Evolutionary conservation across 2,888 invertebrate species (phyloP).

Genomic region (Nephrotoma appendiculata): DNA sequence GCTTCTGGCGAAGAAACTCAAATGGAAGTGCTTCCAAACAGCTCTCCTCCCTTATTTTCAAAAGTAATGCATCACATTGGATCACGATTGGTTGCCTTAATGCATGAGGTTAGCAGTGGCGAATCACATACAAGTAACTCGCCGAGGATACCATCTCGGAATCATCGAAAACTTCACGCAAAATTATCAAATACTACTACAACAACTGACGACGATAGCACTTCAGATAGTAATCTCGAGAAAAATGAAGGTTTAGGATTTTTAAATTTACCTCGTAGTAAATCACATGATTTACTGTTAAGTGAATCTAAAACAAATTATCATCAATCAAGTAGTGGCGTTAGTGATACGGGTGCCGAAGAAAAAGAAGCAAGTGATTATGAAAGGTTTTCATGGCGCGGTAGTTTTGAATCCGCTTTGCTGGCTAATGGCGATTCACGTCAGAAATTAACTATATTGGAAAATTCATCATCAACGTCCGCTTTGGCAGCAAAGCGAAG

Average conservation of each 20-base stretch:
- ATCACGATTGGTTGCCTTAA: slow-evolving; percentile 68
- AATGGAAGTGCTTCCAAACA: slow-evolving; percentile 29
- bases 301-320: slow-evolving; percentile 38
- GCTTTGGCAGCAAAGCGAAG: slow-evolving; percentile 61
- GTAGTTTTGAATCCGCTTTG: slow-evolving; percentile 83
- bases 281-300: slow-evolving; percentile 65
- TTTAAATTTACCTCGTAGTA: slow-evolving; percentile 55
- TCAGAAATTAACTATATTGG: slow-evolving; percentile 52
- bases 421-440: slow-evolving; percentile 70
- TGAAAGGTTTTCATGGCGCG: slow-evolving; percentile 83
- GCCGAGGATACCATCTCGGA: slow-evolving; percentile 39
- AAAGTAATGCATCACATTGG: slow-evolving; percentile 90
- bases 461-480: slow-evolving; percentile 45
- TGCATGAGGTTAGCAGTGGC: slow-evolving; percentile 83
- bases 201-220: slow-evolving; percentile 36
- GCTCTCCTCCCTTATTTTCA: slow-evolving; percentile 71
- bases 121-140: slow-evolving; percentile 45
- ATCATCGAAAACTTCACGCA: slow-evolving; percentile 40
- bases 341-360: slow-evolving; percentile 38
- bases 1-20: slow-evolving; percentile 39
- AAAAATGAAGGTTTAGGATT: slow-evolving; percentile 30
- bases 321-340: slow-evolving; percentile 36
- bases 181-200: slow-evolving; percentile 35
- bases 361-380: slow-evolving; percentile 71
- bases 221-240: slow-evolving; percentile 42